Evolutionary conservation across 2,797 vertebrate genomes (phyloP).

Genomic region (Aplochiton taeniatus): DNA sequence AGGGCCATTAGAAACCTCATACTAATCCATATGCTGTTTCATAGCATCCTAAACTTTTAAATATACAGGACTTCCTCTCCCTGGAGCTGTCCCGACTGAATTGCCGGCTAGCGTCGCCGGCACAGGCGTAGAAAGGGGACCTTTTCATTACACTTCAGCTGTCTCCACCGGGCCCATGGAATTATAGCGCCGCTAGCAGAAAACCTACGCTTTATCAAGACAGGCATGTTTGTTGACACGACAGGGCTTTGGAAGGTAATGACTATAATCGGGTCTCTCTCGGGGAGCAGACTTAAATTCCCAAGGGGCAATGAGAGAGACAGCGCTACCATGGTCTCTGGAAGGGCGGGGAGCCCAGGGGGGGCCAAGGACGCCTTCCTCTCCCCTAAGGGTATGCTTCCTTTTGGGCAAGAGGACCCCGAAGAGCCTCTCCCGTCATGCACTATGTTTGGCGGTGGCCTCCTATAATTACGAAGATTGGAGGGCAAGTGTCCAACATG

Average conservation of each 20-base stretch:
- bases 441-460: conserved; percentile 20
- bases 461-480: conserved; percentile 59
- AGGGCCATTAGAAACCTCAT: conserved; percentile 29
- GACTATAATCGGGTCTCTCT: conserved; percentile 44
- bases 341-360: conserved; percentile 30
- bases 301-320: conserved; percentile 27
- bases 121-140: not conserved
- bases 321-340: conserved; percentile 15
- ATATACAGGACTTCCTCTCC: conserved; percentile 21
- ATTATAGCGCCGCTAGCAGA: conserved; percentile 1
- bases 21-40: conserved; percentile 30
- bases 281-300: conserved; percentile 40
- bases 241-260: conserved; percentile 52
- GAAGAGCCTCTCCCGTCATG: conserved; percentile 16
- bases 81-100: not conserved
- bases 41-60: conserved; percentile 38
- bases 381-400: conserved; percentile 23
- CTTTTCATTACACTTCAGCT: not conserved
- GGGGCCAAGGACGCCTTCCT: conserved; percentile 34
- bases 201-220: conserved; percentile 36
- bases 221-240: conserved; percentile 43
- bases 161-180: not conserved
- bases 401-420: not conserved
- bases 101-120: not conserved
- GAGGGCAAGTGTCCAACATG: conserved; percentile 27